These are phyloP conservation scores for Digitonthophagus gazella DNA, from an alignment of 2,888 invertebrate genomes.

Conservation along the genomic window DNA sequence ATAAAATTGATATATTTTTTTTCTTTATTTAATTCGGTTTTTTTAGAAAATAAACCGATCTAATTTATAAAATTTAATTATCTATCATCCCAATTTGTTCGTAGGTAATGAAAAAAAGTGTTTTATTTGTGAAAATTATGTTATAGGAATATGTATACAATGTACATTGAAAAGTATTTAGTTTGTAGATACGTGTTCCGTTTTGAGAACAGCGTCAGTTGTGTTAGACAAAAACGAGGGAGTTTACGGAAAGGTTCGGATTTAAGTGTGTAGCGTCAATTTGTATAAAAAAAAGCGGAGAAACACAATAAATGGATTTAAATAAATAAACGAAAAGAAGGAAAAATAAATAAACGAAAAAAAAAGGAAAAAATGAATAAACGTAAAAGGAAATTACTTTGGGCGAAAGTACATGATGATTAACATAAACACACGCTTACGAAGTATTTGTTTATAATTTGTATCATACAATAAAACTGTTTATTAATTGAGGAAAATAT, in stretches of 20 bases:
- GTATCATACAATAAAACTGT: slow-evolving; percentile 41
- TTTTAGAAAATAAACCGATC: no score
- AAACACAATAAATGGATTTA: no score
- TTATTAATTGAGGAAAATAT: slow-evolving; percentile 20
- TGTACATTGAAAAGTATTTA: not conserved
- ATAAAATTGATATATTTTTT: no score
- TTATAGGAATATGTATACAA: not conserved
- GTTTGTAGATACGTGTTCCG: not conserved
- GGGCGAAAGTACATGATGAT: no score
- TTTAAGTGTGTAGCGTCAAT: not conserved
- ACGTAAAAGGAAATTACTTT: no score
- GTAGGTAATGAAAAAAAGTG: not conserved
- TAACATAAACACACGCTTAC: slow-evolving; percentile 40
- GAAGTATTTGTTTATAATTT: slow-evolving; percentile 45
- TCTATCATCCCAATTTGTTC: no score
- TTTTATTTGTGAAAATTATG: not conserved
- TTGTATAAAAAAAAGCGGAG: not conserved
- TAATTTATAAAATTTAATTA: no score
- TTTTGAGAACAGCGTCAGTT: not conserved
- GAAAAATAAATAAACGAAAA: not conserved
- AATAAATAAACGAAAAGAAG: not conserved
- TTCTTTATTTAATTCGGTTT: not conserved
- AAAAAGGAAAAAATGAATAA: no score
- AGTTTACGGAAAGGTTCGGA: no score
- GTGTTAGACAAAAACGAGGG: not conserved